These are phyloP conservation scores for Macrotus californicus DNA, from an alignment of 2,113 vertebrate genomes.

Conservation along the genomic window DNA sequence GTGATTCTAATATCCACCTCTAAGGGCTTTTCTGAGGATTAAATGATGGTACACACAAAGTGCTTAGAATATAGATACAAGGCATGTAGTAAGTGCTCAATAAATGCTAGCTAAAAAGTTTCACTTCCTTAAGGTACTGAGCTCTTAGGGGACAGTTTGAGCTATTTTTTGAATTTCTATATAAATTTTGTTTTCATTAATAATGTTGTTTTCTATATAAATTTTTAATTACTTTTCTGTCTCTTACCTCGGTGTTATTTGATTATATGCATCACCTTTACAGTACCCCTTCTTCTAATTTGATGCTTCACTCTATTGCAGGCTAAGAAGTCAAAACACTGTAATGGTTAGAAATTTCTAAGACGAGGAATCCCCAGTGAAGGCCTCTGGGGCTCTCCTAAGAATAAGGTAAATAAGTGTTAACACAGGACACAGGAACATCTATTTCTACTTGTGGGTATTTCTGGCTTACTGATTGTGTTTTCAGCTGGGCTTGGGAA, in stretches of 20 bases:
- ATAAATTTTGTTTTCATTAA: not conserved
- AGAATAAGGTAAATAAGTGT: not conserved
- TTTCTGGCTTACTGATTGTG: slow-evolving; percentile 23
- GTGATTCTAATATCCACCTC: not conserved
- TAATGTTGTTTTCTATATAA: not conserved
- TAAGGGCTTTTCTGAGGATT: not conserved
- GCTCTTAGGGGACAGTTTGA: not conserved
- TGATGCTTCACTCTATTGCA: not conserved
- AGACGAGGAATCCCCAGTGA: not conserved
- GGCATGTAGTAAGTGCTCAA: not conserved
- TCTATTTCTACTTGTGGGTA: not conserved
- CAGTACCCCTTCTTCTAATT: not conserved
- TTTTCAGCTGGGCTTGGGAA: slow-evolving; percentile 29
- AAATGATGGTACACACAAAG: not conserved
- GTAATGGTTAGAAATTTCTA: not conserved
- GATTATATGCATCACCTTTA: not conserved
- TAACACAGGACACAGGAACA: not conserved
- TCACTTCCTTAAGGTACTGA: not conserved
- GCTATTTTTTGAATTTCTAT: not conserved
- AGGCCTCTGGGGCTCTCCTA: not conserved
- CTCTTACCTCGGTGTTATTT: not conserved
- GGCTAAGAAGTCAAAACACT: not conserved
- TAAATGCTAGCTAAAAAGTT: not conserved
- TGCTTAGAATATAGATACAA: not conserved
- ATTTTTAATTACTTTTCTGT: not conserved